phyloP scores from a whole-genome alignment of 1,140 invertebrate genomes.

The Scaptomyza pallida region DNA sequence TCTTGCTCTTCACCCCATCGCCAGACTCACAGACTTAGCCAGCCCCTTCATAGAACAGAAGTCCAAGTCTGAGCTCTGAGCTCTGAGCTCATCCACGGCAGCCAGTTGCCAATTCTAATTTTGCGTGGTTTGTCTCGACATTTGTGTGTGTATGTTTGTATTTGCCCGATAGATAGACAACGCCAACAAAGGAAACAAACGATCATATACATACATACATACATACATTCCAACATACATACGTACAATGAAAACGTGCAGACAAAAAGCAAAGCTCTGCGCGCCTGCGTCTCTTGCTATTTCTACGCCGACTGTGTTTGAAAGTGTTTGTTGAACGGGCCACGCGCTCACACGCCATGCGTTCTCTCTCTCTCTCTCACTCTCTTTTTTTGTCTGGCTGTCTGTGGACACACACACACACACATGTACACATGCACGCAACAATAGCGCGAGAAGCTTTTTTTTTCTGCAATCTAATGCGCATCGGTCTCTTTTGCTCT shows the following conservation, averaged over 20 bases:
- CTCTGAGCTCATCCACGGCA: conserved; percentile 46
- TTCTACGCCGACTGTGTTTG: conserved; percentile 35
- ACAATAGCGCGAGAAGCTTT: conserved; percentile 26
- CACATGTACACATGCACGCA: conserved; percentile 1
- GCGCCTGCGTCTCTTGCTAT: conserved; percentile 39
- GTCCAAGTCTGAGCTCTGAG: conserved; percentile 40
- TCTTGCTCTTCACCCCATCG: neutral
- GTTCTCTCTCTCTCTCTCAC: conserved; percentile 27
- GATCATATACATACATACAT: conserved; percentile 9
- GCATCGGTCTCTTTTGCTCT: conserved; percentile 16
- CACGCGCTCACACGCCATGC: conserved; percentile 41
- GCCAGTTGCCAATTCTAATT: conserved; percentile 34
- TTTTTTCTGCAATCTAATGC: conserved; percentile 42
- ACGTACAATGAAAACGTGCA: conserved; percentile 23
- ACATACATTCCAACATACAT: neutral
- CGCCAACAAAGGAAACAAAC: conserved; percentile 20
- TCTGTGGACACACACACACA: conserved; percentile 6
- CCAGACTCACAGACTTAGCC: neutral
- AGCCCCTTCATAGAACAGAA: conserved; percentile 34
- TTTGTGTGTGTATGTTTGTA: neutral
- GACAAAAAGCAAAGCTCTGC: conserved; percentile 21
- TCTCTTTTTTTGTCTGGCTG: neutral
- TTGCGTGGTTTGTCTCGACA: conserved; percentile 16
- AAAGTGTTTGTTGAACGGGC: conserved; percentile 56
- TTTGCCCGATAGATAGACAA: conserved; percentile 18